Conservation (phyloP, 2,113 vertebrate species). For the Cyanoderma ruficeps region DNA sequence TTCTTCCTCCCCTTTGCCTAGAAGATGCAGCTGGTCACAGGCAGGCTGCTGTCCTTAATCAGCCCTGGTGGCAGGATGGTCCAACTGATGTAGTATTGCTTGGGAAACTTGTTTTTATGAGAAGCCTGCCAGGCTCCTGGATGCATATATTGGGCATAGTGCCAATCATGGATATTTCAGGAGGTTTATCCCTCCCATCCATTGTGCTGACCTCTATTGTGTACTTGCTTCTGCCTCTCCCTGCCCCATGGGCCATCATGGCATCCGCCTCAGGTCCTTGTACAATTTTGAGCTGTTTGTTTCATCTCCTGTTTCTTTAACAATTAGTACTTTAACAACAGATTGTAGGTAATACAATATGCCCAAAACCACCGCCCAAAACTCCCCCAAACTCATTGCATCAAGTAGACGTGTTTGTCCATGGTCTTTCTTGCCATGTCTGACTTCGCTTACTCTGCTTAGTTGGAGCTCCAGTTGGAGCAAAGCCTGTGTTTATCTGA, state of each 20-base stretch:
- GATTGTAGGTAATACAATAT: background rate
- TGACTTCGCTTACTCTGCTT: background rate
- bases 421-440: background rate
- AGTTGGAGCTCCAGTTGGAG: background rate
- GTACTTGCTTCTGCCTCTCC: background rate
- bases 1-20: background rate
- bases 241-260: background rate
- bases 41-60: background rate
- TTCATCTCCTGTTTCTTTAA: background rate
- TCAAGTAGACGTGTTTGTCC: background rate
- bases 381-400: background rate
- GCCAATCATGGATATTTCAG: background rate
- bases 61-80: rapidly evolving
- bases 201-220: background rate
- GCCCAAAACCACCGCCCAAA: background rate
- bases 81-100: rapidly evolving
- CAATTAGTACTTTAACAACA: background rate
- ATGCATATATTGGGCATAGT: rapidly evolving
- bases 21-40: rapidly evolving
- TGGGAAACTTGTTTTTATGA: background rate
- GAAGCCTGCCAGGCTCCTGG: background rate
- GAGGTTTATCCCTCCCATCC: background rate
- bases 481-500: background rate
- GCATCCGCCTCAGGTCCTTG: background rate
- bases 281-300: background rate